A percentile compares a stretch with the other conserved stretches of the same genome.
Evolutionary conservation across 2,888 invertebrate species (phyloP).

Genomic region (Cancer borealis): DNA sequence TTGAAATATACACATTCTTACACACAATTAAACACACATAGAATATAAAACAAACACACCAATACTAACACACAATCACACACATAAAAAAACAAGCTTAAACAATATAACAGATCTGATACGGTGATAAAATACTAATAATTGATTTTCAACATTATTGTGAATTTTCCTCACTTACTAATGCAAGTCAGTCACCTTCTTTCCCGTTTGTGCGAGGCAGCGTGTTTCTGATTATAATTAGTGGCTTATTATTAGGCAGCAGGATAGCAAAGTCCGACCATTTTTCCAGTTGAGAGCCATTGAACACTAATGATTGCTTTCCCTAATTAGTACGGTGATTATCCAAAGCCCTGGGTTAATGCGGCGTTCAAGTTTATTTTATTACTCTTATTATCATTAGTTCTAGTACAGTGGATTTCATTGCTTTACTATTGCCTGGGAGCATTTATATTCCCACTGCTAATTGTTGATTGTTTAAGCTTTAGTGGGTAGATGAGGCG

Average conservation of each 20-base stretch:
- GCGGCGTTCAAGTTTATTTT: neutral
- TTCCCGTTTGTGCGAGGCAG: neutral
- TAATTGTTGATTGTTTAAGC: neutral
- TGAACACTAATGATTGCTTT: constrained; percentile 6
- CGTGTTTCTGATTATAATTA: neutral
- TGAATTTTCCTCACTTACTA: neutral
- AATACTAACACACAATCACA: too few species aligned
- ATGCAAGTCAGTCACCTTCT: neutral
- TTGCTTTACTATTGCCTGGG: neutral
- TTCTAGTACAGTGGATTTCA: neutral
- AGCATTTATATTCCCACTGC: neutral
- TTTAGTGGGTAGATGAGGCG: neutral
- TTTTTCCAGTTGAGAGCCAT: constrained; percentile 4
- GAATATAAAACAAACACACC: too few species aligned
- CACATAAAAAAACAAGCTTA: neutral
- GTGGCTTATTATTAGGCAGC: neutral
- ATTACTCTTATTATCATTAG: neutral
- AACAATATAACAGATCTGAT: neutral
- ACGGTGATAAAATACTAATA: neutral
- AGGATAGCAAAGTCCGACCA: neutral
- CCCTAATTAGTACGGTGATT: neutral
- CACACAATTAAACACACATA: too few species aligned
- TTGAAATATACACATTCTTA: too few species aligned
- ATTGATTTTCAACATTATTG: neutral
- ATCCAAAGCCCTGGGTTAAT: neutral